A percentile compares a stretch with the other conserved stretches of the same genome.
Conservation (phyloP, 1,140 invertebrate genomes). For the Pseudomyrmex gracilis region DNA sequence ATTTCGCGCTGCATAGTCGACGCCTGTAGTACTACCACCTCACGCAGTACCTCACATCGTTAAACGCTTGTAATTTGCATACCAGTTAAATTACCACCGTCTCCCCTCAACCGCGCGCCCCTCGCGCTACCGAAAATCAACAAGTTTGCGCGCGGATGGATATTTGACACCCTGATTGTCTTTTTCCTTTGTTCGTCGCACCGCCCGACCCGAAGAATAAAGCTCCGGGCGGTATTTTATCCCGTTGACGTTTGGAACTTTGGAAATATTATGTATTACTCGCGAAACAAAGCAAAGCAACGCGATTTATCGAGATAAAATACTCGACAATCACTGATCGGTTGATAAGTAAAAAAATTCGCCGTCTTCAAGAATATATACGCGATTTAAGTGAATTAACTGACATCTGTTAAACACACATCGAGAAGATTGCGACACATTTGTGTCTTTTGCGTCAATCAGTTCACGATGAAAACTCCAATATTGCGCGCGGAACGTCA, state of each 20-base stretch:
- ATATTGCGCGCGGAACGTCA: not conserved
- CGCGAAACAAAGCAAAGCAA: not conserved
- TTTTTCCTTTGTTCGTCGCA: conserved; percentile 22
- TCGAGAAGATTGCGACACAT: too few species aligned
- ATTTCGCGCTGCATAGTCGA: conserved; percentile 5
- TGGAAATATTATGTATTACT: not conserved
- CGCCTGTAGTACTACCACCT: not conserved
- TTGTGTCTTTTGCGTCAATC: too few species aligned
- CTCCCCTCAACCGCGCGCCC: not conserved
- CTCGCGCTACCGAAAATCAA: conserved; percentile 38
- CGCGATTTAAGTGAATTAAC: too few species aligned
- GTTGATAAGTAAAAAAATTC: too few species aligned
- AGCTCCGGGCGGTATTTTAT: conserved; percentile 1
- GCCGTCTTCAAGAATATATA: too few species aligned
- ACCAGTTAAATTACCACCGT: not conserved
- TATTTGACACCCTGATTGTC: conserved; percentile 11
- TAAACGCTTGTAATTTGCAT: conserved; percentile 47
- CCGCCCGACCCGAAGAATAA: not conserved
- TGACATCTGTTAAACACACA: too few species aligned
- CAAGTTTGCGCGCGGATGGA: conserved; percentile 28
- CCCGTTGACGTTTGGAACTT: conserved; percentile 30
- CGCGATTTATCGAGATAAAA: not conserved
- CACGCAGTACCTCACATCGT: conserved; percentile 29
- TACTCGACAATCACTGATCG: too few species aligned
- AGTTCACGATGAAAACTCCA: too few species aligned